Evolutionary conservation across 2,113 vertebrate genomes (phyloP), one percentile per base, ranked within the genome.

Genomic region (Trinectes maculatus): DNA sequence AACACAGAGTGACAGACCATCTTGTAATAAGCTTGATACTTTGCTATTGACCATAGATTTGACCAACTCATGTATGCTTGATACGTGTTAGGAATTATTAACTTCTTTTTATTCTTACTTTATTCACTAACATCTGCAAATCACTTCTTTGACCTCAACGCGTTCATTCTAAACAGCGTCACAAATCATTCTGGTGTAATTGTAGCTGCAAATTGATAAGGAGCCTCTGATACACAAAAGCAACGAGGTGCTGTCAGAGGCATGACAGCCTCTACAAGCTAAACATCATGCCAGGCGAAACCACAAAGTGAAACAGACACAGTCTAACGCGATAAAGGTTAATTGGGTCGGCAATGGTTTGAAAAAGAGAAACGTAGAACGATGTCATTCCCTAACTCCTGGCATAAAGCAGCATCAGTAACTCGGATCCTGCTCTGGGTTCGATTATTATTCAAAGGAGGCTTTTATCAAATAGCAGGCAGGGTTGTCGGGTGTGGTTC

Each of bases 311-410:
- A 46, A 22, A 74, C 55, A 71, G 37, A 70, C 64, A 67, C 54
- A 49, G 56, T 60, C 44, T 70, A 82, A 80, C 75, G 58, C 9
- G 31, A 71, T 51, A 52, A 78, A 78, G 82, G 80, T 85, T 89
- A 85, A 90, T 90, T 87, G 81, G 75, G 60, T 77, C 44, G 37
- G 44, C 66, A 76, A 65, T 71, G 33, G 54, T 56, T 55, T 51
- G 8, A 33, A 53, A 68, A 21, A 52, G 18, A 58, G 33, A 65
- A 48, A 13, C 64, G 5, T 34, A 66, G 49, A 71, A 39, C 33
- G 66, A n/a, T 64, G 43, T 31, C 3, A 48, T 85, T 71, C 82
- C 39, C 68, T 74, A 60, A 64, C 53, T 66, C 62, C 11, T 56
- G 34, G 24, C 43, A 69, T 69, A 64, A 63, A 82, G 70, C 68